phyloP scores from a whole-genome alignment of 2,888 invertebrate species.

The Operophtera brumata region DNA sequence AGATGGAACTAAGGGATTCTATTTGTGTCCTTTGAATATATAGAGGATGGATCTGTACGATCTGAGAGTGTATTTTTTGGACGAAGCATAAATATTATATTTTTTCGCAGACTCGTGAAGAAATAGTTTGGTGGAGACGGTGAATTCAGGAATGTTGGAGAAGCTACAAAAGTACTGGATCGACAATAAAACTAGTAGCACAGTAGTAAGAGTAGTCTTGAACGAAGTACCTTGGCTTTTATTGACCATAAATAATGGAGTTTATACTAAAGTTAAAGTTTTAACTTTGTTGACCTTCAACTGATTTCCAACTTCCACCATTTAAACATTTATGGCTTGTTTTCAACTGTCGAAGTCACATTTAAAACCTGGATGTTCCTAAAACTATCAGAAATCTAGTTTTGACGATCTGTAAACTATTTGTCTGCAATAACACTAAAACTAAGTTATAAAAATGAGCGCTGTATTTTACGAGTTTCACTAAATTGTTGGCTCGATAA shows the following conservation, averaged over 20 bases:
- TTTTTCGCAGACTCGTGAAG: neutral
- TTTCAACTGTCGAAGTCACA: conserved; percentile 4
- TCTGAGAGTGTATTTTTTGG: neutral
- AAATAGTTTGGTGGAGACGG: too few species aligned
- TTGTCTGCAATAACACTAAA: conserved; percentile 51
- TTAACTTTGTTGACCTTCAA: neutral
- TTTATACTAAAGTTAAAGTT: too few species aligned
- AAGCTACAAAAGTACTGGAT: too few species aligned
- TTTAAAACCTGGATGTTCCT: conserved; percentile 16
- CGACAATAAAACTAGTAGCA: too few species aligned
- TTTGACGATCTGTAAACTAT: conserved; percentile 53
- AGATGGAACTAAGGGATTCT: conserved; percentile 26
- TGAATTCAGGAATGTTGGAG: too few species aligned
- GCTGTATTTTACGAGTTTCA: conserved; percentile 54
- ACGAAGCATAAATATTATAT: neutral
- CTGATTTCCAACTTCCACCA: neutral
- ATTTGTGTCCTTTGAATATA: conserved; percentile 46
- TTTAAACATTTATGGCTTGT: conserved; percentile 7
- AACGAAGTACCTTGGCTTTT: too few species aligned
- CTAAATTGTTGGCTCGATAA: conserved; percentile 70
- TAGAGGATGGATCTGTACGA: conserved; percentile 22
- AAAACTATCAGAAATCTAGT: neutral
- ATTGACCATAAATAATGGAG: too few species aligned
- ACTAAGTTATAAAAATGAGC: conserved; percentile 62
- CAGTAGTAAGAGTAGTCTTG: too few species aligned